Conservation (phyloP, 2,888 invertebrate species). For the Beris morrisii region DNA sequence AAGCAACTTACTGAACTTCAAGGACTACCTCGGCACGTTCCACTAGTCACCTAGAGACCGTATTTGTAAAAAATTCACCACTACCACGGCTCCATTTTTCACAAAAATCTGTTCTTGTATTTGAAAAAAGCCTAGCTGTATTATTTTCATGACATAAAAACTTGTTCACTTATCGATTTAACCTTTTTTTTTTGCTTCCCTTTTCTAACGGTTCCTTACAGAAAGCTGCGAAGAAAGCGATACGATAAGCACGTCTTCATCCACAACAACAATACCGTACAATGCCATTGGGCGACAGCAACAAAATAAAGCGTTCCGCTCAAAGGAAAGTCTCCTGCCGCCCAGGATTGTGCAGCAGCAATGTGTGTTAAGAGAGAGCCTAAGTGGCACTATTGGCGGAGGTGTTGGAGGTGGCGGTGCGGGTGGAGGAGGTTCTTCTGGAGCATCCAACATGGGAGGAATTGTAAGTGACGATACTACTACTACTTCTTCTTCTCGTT, state of each 20-base stretch:
- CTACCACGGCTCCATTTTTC: too few species aligned
- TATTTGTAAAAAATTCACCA: too few species aligned
- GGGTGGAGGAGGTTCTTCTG: background rate
- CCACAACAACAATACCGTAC: slow-evolving; percentile 46
- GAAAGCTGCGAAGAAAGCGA: slow-evolving; percentile 52
- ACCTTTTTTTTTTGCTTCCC: slow-evolving; percentile 1
- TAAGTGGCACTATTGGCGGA: slow-evolving; percentile 35
- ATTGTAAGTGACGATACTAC: slow-evolving; percentile 38
- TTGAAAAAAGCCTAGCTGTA: too few species aligned
- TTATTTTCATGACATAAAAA: too few species aligned
- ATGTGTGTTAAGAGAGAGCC: slow-evolving; percentile 43
- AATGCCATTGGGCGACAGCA: slow-evolving; percentile 22
- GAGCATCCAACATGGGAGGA: slow-evolving; percentile 35
- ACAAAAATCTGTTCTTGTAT: too few species aligned
- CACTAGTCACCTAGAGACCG: too few species aligned
- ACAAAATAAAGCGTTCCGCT: slow-evolving; percentile 41
- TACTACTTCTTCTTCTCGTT: slow-evolving; percentile 22
- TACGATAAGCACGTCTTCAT: slow-evolving; percentile 47
- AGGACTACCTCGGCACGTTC: too few species aligned
- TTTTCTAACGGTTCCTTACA: slow-evolving; percentile 37
- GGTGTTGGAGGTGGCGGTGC: background rate
- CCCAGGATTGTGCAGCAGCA: slow-evolving; percentile 46
- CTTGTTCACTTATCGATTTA: slow-evolving; percentile 35
- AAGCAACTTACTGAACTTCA: too few species aligned
- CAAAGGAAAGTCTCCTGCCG: slow-evolving; percentile 44